phyloP scores from a whole-genome alignment of 2,797 vertebrate species.

The Lepus townsendii region DNA sequence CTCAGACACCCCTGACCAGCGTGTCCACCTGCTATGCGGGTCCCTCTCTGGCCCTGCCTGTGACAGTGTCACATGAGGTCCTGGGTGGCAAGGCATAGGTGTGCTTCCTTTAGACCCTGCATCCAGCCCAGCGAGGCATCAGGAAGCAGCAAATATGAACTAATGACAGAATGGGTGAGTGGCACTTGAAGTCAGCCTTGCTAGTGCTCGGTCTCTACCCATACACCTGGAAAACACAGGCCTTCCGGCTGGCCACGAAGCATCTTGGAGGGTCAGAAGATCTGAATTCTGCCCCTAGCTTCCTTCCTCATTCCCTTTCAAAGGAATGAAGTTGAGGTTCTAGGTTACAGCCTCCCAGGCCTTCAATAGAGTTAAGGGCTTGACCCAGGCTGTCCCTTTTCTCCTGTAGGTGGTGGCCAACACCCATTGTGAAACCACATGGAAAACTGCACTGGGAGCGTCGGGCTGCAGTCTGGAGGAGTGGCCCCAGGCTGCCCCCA shows the following conservation, averaged over 20 bases:
- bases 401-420: constrained; percentile 65
- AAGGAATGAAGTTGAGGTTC: constrained; percentile 14
- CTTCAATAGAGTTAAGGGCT: background rate
- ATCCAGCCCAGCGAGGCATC: background rate
- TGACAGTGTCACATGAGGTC: background rate
- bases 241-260: background rate
- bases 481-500: background rate
- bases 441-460: constrained; percentile 8
- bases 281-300: constrained; percentile 10
- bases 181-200: background rate
- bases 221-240: constrained; percentile 48
- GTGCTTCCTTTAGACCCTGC: background rate
- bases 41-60: background rate
- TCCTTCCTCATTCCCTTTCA: constrained; percentile 20
- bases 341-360: background rate
- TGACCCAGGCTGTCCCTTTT: constrained; percentile 9
- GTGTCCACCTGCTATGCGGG: too few relatives aligned
- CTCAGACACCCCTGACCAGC: background rate
- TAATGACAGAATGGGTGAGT: background rate
- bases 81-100: background rate
- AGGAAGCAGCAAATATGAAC: background rate
- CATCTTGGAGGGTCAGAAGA: constrained; percentile 2
- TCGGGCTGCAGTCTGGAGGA: background rate
- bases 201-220: background rate
- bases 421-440: constrained; percentile 44